phyloP scores from a whole-genome alignment of 2,888 invertebrate genomes.

The Smittia sp. region DNA sequence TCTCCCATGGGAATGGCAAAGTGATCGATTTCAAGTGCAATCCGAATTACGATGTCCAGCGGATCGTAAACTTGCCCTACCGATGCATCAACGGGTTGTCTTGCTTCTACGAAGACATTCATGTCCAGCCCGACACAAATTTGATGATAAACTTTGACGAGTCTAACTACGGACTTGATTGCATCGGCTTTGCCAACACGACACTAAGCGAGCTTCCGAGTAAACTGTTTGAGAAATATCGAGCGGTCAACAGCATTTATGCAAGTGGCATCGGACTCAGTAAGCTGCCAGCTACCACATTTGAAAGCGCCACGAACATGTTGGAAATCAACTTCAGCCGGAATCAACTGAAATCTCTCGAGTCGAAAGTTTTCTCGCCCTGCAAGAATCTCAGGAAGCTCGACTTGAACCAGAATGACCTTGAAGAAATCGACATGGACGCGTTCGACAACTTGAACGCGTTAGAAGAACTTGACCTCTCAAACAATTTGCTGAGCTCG shows the following conservation, averaged over 20 bases:
- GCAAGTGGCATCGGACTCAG: conserved; percentile 24
- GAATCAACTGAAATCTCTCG: conserved; percentile 20
- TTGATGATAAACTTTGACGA: conserved; percentile 32
- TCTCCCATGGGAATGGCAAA: neutral
- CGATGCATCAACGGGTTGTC: conserved; percentile 30
- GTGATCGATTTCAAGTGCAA: conserved; percentile 40
- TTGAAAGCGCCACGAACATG: conserved; percentile 25
- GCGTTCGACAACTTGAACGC: conserved; percentile 32
- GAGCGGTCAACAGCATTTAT: conserved; percentile 31
- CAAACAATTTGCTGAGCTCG: conserved; percentile 10
- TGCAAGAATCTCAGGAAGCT: conserved; percentile 29
- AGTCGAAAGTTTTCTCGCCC: conserved; percentile 26
- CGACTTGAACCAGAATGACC: neutral
- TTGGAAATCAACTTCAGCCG: conserved; percentile 28
- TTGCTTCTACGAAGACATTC: conserved; percentile 32
- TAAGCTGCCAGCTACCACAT: conserved; percentile 13
- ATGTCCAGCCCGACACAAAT: conserved; percentile 19
- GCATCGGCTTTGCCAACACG: conserved; percentile 27
- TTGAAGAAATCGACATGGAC: conserved; percentile 36
- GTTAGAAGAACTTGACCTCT: conserved; percentile 37
- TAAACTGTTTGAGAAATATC: conserved; percentile 37
- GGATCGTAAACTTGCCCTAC: conserved; percentile 23
- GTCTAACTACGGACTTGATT: conserved; percentile 34
- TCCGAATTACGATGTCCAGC: conserved; percentile 29
- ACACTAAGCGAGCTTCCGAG: conserved; percentile 27